Base-by-base conservation (phyloP, 2,888 invertebrate genomes). In the Axea sp. region DNA sequence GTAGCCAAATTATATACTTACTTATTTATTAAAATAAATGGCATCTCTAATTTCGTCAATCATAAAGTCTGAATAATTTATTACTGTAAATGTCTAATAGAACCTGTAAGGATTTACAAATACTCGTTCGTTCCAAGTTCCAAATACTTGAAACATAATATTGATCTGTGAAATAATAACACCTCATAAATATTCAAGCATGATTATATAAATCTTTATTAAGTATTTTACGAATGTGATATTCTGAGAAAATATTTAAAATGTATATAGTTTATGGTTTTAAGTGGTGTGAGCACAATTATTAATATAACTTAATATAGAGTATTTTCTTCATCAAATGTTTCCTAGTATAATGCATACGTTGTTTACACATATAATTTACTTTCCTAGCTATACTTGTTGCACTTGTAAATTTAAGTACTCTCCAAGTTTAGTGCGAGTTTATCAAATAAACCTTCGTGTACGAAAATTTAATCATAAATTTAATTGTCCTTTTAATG, bases 151-250 rank as follows among this genome's bases (percentile, higher is more conserved):
- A 41, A 49, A 30, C 14, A 14, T 12, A 41, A 11, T 41, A 26
- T 9, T 11, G 24, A 51, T 49, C 41, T 17, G 22, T 41, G n/a
- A n/a, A n/a, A n/a, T n/a, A n/a, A 30, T 28, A 15, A 9, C n/a
- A 30, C 12, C 14, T 64, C 30, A 62, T 62, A 31, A 64, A 64
- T 64, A 64, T 64, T 64, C 9, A 64, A 43, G 14, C 11, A n/a
- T n/a, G n/a, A n/a, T n/a, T n/a, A n/a, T 6, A 7, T 9, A 22
- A 15, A 14, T 51, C 26, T 35, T 64, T 51, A n/a, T n/a, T n/a
- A n/a, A n/a, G n/a, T n/a, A n/a, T 62, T 57, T 43, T 22, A 11
- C 12, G 24, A 17, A n/a, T 17, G 15, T n/a, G 47, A 33, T 43
- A 22, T 17, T 59, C 43, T 37, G 26, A 37, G 51, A 14, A 64